phyloP scores from a whole-genome alignment of 2,113 vertebrate genomes.

The Manacus vitellinus region DNA sequence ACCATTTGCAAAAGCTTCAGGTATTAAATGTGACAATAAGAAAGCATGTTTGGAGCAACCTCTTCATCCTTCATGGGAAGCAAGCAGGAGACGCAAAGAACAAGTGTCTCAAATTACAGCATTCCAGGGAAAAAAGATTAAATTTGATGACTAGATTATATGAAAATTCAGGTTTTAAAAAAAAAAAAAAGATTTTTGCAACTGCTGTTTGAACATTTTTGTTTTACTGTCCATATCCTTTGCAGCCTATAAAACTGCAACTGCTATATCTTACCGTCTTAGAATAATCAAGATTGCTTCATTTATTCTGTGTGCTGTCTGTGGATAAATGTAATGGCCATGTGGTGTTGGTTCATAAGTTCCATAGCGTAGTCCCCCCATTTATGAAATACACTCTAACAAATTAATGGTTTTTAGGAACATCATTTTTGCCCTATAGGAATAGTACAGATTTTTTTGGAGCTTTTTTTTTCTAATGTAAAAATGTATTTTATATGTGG shows the following conservation, averaged over 20 bases:
- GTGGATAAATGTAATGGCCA: not conserved
- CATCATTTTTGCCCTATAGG: not conserved
- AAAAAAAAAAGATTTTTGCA: not conserved
- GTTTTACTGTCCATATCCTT: not conserved
- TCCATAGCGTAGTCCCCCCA: not conserved
- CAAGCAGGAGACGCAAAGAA: constrained; percentile 89
- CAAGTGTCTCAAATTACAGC: constrained; percentile 87
- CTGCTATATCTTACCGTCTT: not conserved
- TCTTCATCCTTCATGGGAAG: constrained; percentile 98
- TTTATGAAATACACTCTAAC: not conserved
- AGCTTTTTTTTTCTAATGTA: not conserved
- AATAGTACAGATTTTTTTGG: not conserved
- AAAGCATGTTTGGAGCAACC: constrained; percentile 69
- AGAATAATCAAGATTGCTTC: not conserved
- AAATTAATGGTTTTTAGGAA: not conserved
- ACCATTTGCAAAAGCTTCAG: constrained; percentile 28
- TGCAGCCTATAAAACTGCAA: not conserved
- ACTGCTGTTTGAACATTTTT: not conserved
- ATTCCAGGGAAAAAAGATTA: constrained; percentile 96
- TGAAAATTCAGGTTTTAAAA: not conserved
- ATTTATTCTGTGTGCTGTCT: not conserved
- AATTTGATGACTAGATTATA: constrained; percentile 83
- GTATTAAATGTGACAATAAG: not conserved
- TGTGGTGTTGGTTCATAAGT: not conserved
- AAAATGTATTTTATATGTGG: not conserved